phyloP scores from a whole-genome alignment of 2,113 vertebrate genomes.

The Lepus timidus region DNA sequence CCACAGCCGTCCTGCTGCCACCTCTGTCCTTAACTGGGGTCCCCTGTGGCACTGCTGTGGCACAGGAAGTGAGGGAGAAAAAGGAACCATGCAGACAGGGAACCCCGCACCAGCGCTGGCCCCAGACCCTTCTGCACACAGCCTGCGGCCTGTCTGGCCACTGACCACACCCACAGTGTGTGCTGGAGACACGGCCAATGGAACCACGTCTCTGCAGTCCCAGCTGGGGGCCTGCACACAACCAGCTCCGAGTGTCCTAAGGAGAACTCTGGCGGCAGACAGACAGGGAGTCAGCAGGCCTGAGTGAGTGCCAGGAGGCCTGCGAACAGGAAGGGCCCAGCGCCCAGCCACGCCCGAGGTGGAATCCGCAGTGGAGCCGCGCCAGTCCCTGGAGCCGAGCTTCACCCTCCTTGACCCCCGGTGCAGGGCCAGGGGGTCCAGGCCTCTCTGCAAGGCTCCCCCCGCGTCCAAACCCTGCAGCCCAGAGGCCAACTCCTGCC shows the following conservation, averaged over 20 bases:
- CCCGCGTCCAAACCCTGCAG: background rate
- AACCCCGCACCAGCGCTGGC: background rate
- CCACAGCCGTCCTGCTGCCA: background rate
- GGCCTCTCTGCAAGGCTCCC: background rate
- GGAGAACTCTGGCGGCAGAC: background rate
- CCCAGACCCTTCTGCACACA: no score
- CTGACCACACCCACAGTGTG: no score
- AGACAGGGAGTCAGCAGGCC: background rate
- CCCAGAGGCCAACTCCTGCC: background rate
- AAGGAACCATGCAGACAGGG: background rate
- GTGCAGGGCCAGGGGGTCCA: fast-evolving
- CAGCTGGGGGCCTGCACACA: background rate
- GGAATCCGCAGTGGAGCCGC: no score
- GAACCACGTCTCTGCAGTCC: background rate
- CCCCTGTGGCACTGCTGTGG: fast-evolving
- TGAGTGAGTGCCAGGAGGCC: no score
- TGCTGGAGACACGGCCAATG: background rate
- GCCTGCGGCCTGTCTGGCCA: fast-evolving
- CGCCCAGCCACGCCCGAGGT: fast-evolving
- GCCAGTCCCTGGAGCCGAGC: background rate
- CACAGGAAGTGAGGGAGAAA: background rate
- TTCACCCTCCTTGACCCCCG: background rate
- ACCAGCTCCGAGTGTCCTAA: background rate
- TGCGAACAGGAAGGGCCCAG: background rate
- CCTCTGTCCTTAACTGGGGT: background rate